Evolutionary conservation across 2,888 invertebrate genomes (phyloP).

Genomic region (Nymphalis polychloros): DNA sequence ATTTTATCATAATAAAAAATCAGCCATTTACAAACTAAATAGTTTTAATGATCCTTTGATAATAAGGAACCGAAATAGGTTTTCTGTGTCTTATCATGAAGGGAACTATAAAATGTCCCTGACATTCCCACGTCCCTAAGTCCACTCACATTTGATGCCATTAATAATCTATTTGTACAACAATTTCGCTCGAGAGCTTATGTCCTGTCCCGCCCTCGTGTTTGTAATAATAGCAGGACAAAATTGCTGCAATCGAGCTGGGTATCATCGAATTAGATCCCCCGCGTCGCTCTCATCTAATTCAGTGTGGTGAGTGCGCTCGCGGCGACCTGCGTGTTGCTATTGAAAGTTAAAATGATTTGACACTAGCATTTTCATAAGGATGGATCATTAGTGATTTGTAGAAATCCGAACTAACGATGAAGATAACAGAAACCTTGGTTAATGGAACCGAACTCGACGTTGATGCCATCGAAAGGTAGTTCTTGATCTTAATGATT

Average conservation of each 20-base stretch:
- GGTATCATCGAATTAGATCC: conserved; percentile 69
- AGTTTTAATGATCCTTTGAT: too few species aligned
- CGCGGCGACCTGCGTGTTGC: conserved; percentile 49
- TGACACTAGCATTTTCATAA: conserved; percentile 20
- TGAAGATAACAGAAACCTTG: conserved; percentile 63
- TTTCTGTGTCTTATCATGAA: background rate
- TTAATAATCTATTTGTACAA: conserved; percentile 45
- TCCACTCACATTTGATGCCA: conserved; percentile 29
- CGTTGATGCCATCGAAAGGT: conserved; percentile 37
- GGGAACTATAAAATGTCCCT: conserved; percentile 7
- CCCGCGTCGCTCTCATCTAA: conserved; percentile 50
- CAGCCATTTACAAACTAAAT: too few species aligned
- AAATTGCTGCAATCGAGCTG: conserved; percentile 74
- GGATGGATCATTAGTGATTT: conserved; percentile 27
- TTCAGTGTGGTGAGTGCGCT: conserved; percentile 51
- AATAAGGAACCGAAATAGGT: background rate
- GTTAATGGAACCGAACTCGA: conserved; percentile 37
- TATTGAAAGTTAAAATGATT: conserved; percentile 36
- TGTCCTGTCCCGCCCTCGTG: conserved; percentile 71
- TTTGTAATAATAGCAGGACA: conserved; percentile 64
- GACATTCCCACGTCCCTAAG: conserved; percentile 27
- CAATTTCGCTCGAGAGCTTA: conserved; percentile 68
- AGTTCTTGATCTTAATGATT: conserved; percentile 23
- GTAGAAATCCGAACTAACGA: conserved; percentile 38
- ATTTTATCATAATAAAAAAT: too few species aligned